phyloP scores from a whole-genome alignment of 2,888 invertebrate species.

The Dynastes tityus region DNA sequence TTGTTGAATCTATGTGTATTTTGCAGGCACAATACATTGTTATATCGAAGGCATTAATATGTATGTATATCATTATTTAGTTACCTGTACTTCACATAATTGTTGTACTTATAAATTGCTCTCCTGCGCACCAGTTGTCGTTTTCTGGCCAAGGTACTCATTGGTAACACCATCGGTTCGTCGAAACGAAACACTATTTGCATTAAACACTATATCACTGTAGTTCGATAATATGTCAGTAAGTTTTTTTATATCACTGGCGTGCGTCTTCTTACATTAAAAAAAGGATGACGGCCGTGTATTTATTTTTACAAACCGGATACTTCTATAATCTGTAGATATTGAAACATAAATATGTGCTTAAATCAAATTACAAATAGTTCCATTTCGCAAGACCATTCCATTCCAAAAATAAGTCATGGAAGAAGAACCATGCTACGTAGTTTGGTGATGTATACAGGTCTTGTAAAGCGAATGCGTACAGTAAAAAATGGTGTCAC shows the following conservation, averaged over 20 bases:
- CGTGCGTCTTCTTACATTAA: not conserved
- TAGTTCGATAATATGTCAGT: not conserved
- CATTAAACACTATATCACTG: constrained; percentile 1
- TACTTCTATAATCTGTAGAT: no score
- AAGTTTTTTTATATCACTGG: not conserved
- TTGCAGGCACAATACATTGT: not conserved
- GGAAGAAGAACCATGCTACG: no score
- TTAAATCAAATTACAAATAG: no score
- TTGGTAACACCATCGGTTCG: constrained; percentile 51
- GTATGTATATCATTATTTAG: not conserved
- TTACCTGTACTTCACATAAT: constrained; percentile 56
- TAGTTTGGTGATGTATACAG: no score
- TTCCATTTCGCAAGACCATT: no score
- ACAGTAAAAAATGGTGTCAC: no score
- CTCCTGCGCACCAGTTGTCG: constrained; percentile 59
- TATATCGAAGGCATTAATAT: not conserved
- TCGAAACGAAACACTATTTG: not conserved
- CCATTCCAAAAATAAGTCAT: no score
- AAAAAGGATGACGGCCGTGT: no score
- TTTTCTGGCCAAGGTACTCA: constrained; percentile 58
- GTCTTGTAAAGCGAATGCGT: no score
- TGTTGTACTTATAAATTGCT: constrained; percentile 59
- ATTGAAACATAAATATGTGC: no score
- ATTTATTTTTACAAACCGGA: no score
- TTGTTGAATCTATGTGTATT: not conserved